These are phyloP conservation scores for Labrus mixtus DNA, from an alignment of 2,113 vertebrate species.

Conservation along the genomic window DNA sequence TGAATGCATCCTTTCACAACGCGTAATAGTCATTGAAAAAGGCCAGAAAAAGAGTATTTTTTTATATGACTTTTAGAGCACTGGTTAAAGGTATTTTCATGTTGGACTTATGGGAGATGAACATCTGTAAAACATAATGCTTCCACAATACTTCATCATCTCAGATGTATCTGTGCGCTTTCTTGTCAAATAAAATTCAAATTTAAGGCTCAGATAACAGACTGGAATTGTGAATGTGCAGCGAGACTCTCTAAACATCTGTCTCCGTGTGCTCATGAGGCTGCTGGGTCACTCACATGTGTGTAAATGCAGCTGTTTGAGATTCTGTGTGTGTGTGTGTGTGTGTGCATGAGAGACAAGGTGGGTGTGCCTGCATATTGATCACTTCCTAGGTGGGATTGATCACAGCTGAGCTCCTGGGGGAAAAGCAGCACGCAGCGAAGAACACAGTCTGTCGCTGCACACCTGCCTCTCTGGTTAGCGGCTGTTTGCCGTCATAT, in stretches of 20 bases:
- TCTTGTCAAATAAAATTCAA: slow-evolving; percentile 15
- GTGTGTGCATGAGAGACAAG: slow-evolving; percentile 7
- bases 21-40: too few species aligned
- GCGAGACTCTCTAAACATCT: slow-evolving; percentile 17
- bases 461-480: slow-evolving; percentile 23
- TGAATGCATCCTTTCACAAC: too few species aligned
- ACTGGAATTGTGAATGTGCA: slow-evolving; percentile 7
- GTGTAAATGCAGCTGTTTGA: neutral
- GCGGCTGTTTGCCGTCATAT: slow-evolving; percentile 1
- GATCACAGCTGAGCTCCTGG: slow-evolving; percentile 43
- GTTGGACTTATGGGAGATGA: neutral
- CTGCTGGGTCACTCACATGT: neutral
- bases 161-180: neutral
- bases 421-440: neutral
- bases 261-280: slow-evolving; percentile 22
- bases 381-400: slow-evolving; percentile 22
- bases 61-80: too few species aligned
- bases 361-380: slow-evolving; percentile 28
- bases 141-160: neutral
- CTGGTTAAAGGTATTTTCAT: neutral
- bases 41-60: too few species aligned
- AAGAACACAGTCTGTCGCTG: slow-evolving; percentile 16
- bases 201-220: slow-evolving; percentile 29
- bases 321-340: neutral
- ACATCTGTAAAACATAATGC: slow-evolving; percentile 14